phyloP scores from a whole-genome alignment of 1,140 invertebrate genomes.

The Steinernema feltiae region DNA sequence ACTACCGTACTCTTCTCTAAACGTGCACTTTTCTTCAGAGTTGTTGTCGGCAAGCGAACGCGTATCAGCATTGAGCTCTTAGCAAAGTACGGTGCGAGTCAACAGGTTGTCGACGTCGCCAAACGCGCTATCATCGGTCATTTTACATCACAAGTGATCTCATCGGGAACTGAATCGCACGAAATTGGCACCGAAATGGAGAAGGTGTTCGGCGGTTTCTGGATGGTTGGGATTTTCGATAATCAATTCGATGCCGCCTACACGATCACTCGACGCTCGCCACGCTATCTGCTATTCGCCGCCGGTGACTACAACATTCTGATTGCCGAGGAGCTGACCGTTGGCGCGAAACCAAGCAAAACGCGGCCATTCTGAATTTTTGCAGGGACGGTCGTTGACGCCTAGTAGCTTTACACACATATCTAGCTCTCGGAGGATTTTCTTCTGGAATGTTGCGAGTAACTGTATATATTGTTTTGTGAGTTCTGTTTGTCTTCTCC shows the following conservation, averaged over 20 bases:
- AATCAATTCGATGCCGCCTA: not conserved
- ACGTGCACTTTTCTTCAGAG: not conserved
- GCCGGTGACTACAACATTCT: constrained; percentile 9
- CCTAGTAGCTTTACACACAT: not conserved
- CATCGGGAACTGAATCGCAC: not conserved
- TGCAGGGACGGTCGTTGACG: not conserved
- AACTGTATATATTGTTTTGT: constrained; percentile 4
- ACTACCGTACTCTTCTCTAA: not conserved
- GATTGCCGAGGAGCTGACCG: not conserved
- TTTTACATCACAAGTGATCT: not conserved
- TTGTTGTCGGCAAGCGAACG: not conserved
- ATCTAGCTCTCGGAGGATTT: not conserved
- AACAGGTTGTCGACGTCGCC: not conserved
- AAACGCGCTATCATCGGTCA: not conserved
- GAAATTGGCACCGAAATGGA: not conserved
- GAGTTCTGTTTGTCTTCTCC: not conserved
- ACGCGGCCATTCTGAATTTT: not conserved
- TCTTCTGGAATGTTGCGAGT: not conserved
- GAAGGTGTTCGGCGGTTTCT: not conserved
- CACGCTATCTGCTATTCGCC: not conserved
- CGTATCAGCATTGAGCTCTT: not conserved
- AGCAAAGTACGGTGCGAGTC: not conserved
- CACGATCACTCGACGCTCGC: constrained; percentile 2
- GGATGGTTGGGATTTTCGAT: not conserved
- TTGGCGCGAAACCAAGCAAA: not conserved